These are phyloP conservation scores for Protaetia brevitarsis DNA, from an alignment of 1,140 invertebrate species.

Conservation along the genomic window DNA sequence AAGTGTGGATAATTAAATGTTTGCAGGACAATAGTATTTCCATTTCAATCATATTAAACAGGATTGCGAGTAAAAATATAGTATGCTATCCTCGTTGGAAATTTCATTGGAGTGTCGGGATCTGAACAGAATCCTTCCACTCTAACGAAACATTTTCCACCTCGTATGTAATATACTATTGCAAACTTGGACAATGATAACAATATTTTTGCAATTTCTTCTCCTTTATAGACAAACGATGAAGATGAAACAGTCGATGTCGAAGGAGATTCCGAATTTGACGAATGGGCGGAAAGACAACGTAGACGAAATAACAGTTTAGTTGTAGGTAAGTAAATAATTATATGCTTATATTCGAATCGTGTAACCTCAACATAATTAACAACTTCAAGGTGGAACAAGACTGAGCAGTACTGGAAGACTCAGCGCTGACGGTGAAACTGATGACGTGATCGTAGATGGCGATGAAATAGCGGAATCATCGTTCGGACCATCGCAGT, in stretches of 20 bases:
- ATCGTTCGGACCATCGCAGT: constrained; percentile 67
- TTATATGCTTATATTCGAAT: not conserved
- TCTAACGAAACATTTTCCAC: too few species aligned
- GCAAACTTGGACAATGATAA: too few species aligned
- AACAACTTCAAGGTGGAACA: constrained; percentile 24
- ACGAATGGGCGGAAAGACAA: constrained; percentile 46
- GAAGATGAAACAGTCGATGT: constrained; percentile 57
- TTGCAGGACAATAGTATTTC: too few species aligned
- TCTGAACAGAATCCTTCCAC: too few species aligned
- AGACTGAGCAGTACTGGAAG: constrained; percentile 36
- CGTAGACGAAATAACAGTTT: constrained; percentile 29
- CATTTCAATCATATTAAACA: too few species aligned
- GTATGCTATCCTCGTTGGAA: too few species aligned
- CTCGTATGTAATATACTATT: too few species aligned
- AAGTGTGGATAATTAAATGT: too few species aligned
- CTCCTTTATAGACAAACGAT: too few species aligned
- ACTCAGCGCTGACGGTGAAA: constrained; percentile 42
- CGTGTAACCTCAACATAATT: not conserved
- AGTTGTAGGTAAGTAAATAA: not conserved
- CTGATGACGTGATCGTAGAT: constrained; percentile 71
- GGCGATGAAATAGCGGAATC: constrained; percentile 65
- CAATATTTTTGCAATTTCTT: too few species aligned
- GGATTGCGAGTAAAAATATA: too few species aligned
- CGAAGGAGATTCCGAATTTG: constrained; percentile 51
- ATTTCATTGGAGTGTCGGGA: too few species aligned